These are phyloP conservation scores for Dicrurus megarhynchus DNA, from an alignment of 2,113 vertebrate species.

Conservation along the genomic window DNA sequence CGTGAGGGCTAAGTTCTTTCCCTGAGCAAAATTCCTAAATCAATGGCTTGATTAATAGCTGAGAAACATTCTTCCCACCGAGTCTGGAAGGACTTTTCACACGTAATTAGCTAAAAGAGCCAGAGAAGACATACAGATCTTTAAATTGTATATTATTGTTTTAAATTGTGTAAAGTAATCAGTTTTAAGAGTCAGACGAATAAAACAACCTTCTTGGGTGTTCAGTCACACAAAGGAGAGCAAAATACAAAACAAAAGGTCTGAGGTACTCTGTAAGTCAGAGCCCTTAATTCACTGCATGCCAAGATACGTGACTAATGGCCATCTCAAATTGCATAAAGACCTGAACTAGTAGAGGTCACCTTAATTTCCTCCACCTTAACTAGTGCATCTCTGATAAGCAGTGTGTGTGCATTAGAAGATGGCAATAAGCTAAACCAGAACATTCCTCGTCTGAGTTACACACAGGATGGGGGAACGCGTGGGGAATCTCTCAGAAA, in stretches of 20 bases:
- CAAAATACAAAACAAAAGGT: neutral
- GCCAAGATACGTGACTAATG: slow-evolving; percentile 60
- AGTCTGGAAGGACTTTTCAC: neutral
- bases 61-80: neutral
- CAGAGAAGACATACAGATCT: neutral
- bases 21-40: slow-evolving; percentile 52
- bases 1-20: slow-evolving; percentile 27
- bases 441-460: neutral
- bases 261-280: neutral
- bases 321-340: slow-evolving; percentile 58
- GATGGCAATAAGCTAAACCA: slow-evolving; percentile 22
- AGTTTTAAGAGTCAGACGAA: neutral
- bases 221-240: neutral
- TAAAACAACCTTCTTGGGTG: neutral
- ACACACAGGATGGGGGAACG: neutral
- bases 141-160: neutral
- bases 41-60: slow-evolving; percentile 53
- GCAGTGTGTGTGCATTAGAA: neutral
- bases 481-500: neutral
- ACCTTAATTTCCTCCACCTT: slow-evolving; percentile 63
- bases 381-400: slow-evolving; percentile 58
- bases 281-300: slow-evolving; percentile 6
- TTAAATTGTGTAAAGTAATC: neutral
- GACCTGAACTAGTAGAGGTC: slow-evolving; percentile 50
- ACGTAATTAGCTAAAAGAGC: neutral